A percentile compares a stretch with the other conserved stretches of the same genome.
These are phyloP conservation scores for Pipistrellus pipistrellus DNA, from an alignment of 2,797 vertebrate genomes.

Conservation along the genomic window DNA sequence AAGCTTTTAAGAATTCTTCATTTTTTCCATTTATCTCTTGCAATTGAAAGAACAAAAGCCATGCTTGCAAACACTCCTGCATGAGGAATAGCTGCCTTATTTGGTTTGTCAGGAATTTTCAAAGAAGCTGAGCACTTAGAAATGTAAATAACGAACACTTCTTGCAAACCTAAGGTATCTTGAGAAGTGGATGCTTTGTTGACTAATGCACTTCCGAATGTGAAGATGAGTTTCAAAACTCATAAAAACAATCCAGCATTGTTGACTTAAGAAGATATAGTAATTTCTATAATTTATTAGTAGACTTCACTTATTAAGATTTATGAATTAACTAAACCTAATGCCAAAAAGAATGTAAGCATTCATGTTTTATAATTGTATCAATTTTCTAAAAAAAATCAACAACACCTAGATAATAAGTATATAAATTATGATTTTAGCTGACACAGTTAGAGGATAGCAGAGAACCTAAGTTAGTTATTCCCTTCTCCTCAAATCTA, in stretches of 20 bases:
- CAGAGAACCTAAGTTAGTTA: neutral
- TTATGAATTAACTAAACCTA: neutral
- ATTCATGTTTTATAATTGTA: neutral
- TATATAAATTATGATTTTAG: neutral
- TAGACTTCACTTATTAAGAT: neutral
- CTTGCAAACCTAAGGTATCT: neutral
- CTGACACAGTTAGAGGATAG: neutral
- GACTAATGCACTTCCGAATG: neutral
- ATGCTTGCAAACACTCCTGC: accelerated
- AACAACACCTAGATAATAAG: neutral
- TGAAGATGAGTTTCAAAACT: slow-evolving; percentile 18
- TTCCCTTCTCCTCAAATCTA: neutral
- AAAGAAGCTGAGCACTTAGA: neutral
- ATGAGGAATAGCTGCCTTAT: slow-evolving; percentile 35
- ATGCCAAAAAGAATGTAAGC: neutral
- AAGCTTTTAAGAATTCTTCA: slow-evolving; percentile 41
- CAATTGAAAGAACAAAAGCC: slow-evolving; percentile 43
- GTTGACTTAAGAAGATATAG: neutral
- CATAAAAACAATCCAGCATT: neutral
- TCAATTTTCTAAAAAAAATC: neutral
- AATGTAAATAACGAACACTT: neutral
- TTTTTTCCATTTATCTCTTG: neutral
- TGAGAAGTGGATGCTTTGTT: neutral
- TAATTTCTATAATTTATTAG: neutral
- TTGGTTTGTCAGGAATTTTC: slow-evolving; percentile 7